Evolutionary conservation across 2,888 invertebrate species (phyloP).

Genomic region (Phrixothrix hirtus): DNA sequence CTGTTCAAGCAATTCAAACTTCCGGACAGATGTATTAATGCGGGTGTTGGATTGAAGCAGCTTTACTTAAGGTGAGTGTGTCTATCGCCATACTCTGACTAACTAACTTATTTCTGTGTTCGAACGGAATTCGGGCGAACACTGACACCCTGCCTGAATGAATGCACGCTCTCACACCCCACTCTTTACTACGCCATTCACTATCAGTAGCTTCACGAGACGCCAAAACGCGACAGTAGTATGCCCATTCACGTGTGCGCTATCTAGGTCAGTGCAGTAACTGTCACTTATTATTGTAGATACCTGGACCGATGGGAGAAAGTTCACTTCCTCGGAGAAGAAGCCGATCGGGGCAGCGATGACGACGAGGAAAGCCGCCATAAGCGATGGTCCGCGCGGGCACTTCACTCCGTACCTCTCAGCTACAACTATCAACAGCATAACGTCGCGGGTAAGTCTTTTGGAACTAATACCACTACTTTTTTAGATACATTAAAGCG

Average conservation of each 20-base stretch:
- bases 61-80: conserved; percentile 79
- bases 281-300: conserved; percentile 47
- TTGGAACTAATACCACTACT: too few relatives aligned
- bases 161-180: conserved; percentile 27
- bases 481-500: too few relatives aligned
- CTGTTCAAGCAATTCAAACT: conserved; percentile 76
- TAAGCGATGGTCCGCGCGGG: conserved; percentile 67
- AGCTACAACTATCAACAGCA: conserved; percentile 80
- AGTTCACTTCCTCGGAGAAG: conserved; percentile 86
- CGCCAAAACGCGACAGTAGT: conserved; percentile 42
- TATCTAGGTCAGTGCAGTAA: conserved; percentile 42
- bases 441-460: conserved; percentile 67
- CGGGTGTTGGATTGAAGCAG: conserved; percentile 81
- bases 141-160: conserved; percentile 32
- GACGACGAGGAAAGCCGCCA: conserved; percentile 78
- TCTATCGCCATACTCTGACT: too few relatives aligned
- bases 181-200: conserved; percentile 36
- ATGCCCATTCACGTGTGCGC: conserved; percentile 41
- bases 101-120: conserved; percentile 4
- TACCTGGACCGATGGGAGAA: conserved; percentile 87
- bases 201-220: conserved; percentile 41
- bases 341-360: conserved; percentile 77
- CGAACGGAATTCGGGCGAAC: conserved; percentile 26
- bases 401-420: conserved; percentile 70
- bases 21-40: conserved; percentile 86